phyloP scores from a whole-genome alignment of 2,113 vertebrate species.

The Melanocharis versteri region DNA sequence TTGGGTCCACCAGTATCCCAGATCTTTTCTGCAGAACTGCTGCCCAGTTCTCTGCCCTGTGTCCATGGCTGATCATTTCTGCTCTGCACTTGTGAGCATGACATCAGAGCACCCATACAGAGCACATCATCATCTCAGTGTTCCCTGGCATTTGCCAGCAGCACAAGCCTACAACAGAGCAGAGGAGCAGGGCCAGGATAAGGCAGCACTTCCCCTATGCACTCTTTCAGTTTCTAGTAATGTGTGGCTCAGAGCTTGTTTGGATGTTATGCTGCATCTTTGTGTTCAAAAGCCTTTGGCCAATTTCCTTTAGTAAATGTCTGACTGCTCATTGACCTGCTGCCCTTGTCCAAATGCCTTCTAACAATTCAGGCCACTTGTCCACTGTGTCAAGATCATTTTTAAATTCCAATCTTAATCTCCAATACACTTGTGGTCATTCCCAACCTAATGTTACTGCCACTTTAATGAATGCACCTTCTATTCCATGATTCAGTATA shows the following conservation, averaged over 20 bases:
- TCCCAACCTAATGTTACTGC: neutral
- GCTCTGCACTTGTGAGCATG: fast-evolving
- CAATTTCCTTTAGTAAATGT: neutral
- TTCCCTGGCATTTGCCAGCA: neutral
- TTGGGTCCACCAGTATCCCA: neutral
- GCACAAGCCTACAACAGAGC: neutral
- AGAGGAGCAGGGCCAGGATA: neutral
- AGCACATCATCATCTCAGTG: neutral
- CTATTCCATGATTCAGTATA: neutral
- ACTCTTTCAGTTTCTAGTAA: neutral
- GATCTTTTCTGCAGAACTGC: neutral
- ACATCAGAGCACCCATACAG: neutral
- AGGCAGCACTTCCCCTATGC: neutral
- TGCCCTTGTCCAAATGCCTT: neutral
- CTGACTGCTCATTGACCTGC: neutral
- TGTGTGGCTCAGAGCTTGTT: neutral
- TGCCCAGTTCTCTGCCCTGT: neutral
- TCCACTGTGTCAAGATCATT: neutral
- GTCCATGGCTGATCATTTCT: neutral
- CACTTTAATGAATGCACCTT: neutral
- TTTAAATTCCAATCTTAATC: neutral
- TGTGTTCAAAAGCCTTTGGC: neutral
- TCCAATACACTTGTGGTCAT: neutral
- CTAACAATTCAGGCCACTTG: neutral
- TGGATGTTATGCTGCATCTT: neutral